Base-by-base conservation (phyloP, 2,888 invertebrate species). In the Emmelina monodactyla region DNA sequence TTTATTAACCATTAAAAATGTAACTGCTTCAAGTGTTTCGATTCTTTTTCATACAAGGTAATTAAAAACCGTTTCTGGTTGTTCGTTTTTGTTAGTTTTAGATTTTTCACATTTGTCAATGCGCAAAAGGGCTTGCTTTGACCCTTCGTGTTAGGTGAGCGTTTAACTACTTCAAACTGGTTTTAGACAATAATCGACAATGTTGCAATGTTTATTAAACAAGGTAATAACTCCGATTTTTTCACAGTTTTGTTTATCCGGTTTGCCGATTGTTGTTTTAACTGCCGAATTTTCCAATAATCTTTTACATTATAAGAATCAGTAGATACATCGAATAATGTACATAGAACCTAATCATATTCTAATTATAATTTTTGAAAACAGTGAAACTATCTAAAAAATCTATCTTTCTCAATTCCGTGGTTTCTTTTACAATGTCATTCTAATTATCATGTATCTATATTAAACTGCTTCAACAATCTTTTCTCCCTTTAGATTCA, bases 151-250 rank as follows among this genome's bases (percentile, higher is more conserved):
- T 52, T 46, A 57, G 49, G 46, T 44, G 46, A 49, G 50, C 48
- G 44, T 54, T 55, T 56, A 51, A 64, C 55, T 45, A 37, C 34
- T 31, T 10, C 5, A 41, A 61, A 73, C 73, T 42, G 53, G 67
- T 72, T 72, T 62, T 49, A 22, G 35, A 50, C 50, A 56, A 62
- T 68, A 65, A 68, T 67, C 64, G 66, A 75, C 75, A 72, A 53
- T 69, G 73, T 76, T 73, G 69, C 73, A 62, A 71, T 76, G 73
- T 79, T 78, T 78, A 76, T 75, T 73, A 75, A 75, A 75, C 76
- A 73, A 62, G 68, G 62, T 67, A 73, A 69, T 73, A 71, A 69
- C 64, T 59, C 50, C 55, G 57, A 53, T 62, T 56, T 54, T 25
- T 25, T 7, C n/a, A n/a, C n/a, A n/a, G n/a, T n/a, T n/a, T n/a